Evolutionary conservation across 2,113 vertebrate species (phyloP).

Genomic region (Craseonycteris thonglongyai): DNA sequence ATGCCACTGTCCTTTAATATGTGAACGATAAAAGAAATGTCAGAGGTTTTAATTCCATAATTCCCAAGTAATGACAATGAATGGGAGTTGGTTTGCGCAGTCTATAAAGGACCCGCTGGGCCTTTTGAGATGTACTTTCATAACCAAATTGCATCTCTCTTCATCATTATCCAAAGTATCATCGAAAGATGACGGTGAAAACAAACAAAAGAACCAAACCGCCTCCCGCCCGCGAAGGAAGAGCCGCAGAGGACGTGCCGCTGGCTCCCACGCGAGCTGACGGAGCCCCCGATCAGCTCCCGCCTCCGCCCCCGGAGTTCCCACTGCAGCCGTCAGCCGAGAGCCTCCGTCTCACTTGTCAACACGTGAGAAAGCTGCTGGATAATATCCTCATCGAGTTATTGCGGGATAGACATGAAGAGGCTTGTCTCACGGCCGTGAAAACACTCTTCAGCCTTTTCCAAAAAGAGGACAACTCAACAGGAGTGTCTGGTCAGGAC

Average conservation of each 20-base stretch:
- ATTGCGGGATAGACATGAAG: slow-evolving; percentile 64
- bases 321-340: not conserved
- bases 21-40: slow-evolving; percentile 66
- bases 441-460: slow-evolving; percentile 72
- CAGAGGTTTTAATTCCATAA: slow-evolving; percentile 64
- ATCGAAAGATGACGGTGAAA: slow-evolving; percentile 72
- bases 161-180: slow-evolving; percentile 68
- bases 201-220: slow-evolving; percentile 48
- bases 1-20: slow-evolving; percentile 68
- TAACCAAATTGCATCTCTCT: slow-evolving; percentile 55
- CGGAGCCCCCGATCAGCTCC: slow-evolving; percentile 24
- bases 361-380: slow-evolving; percentile 35
- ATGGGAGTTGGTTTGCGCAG: slow-evolving; percentile 52
- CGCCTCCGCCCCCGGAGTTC: not conserved
- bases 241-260: slow-evolving; percentile 30
- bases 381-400: slow-evolving; percentile 59
- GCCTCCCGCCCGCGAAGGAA: not conserved
- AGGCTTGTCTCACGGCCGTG: slow-evolving; percentile 31
- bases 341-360: slow-evolving; percentile 43
- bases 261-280: slow-evolving; percentile 21
- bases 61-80: slow-evolving; percentile 66
- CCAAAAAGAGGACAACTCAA: slow-evolving; percentile 70
- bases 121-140: slow-evolving; percentile 67
- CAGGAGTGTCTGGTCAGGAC: not conserved
- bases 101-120: slow-evolving; percentile 57